Base-by-base conservation (phyloP, 1,140 invertebrate genomes). In the Mya arenaria region DNA sequence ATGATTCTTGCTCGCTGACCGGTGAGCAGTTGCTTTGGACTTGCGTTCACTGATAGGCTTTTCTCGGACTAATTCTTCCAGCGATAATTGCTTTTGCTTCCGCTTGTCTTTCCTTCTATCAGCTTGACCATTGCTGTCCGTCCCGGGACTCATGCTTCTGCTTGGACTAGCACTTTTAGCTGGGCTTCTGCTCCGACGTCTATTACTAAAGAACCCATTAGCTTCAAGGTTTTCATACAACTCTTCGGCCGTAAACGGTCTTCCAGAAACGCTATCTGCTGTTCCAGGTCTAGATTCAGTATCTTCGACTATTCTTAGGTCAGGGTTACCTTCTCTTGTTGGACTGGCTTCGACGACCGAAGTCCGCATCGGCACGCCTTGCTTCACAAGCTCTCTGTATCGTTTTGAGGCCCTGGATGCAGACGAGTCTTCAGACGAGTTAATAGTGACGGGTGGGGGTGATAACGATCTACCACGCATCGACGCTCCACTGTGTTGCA, bases 301-400 rank as follows among this genome's bases (percentile, higher is more conserved):
- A 10, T 84, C 58, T n/a, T 52, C 34, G 10, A 48, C 17, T 34
- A 55, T 41, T 19, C 37, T 23, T 28, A 55, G 37, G 1, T 30
- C 25, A 15, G 28, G 60, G 13, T 74, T 68, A 1, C 44, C 15
- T 48, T 55, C 23, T 48, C 48, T 55, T 17, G 48, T 48, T 44
- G 56, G 77, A 44, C 66, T 73, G 10, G 84, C 84, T 13, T 86
- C 84, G n/a, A 91, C 85, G 0, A 87, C 84, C 19, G 90, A 90
- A 6, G 88, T 87, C 37, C 89, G 52, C 15, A 91, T 36, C 10
- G 89, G 89, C 55, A 90, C 88, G 6, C 89, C 90, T 74, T 87
- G 85, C 55, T 86, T 86, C 10, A 86, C 75, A 2, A 91, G 82
- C 85, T 90, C 88, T 28, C 86, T 71, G 55, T 91, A 91, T 41